Conservation (phyloP, 2,797 vertebrate genomes). For the Catharus ustulatus region DNA sequence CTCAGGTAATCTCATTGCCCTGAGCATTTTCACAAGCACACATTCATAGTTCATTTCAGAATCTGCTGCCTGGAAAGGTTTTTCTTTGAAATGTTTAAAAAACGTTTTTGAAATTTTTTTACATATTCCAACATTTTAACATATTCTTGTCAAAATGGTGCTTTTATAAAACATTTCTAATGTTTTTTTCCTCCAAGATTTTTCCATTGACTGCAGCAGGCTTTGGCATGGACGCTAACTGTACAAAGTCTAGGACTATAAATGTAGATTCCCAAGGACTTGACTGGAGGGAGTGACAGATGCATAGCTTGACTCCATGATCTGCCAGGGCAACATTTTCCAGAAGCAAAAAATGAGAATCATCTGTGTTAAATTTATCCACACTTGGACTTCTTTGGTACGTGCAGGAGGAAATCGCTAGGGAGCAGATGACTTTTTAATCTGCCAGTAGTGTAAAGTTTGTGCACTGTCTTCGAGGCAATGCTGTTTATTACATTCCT, state of each 20-base stretch:
- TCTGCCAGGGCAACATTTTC: conserved; percentile 46
- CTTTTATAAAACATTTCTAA: neutral
- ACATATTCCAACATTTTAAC: neutral
- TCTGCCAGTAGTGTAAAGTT: conserved; percentile 20
- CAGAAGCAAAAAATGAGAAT: conserved; percentile 62
- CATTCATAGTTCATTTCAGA: neutral
- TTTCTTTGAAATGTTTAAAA: neutral
- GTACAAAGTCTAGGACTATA: neutral
- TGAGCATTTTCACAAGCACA: neutral
- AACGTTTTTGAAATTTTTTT: neutral
- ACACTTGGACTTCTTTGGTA: conserved; percentile 46
- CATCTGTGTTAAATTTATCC: conserved; percentile 56
- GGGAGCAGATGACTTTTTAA: conserved; percentile 38
- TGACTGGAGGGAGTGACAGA: conserved; percentile 55
- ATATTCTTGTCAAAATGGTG: conserved; percentile 19
- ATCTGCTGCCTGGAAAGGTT: neutral
- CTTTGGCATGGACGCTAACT: conserved; percentile 16
- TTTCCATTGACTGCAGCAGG: conserved; percentile 11
- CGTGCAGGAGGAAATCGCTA: conserved; percentile 35
- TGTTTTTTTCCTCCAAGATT: neutral
- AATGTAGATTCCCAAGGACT: conserved; percentile 46
- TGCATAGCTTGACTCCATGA: conserved; percentile 32
- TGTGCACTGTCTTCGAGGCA: neutral
- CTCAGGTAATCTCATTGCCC: neutral
- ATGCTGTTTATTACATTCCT: conserved; percentile 22